phyloP scores from a whole-genome alignment of 2,797 vertebrate species.

The Phrynocephalus forsythii region DNA sequence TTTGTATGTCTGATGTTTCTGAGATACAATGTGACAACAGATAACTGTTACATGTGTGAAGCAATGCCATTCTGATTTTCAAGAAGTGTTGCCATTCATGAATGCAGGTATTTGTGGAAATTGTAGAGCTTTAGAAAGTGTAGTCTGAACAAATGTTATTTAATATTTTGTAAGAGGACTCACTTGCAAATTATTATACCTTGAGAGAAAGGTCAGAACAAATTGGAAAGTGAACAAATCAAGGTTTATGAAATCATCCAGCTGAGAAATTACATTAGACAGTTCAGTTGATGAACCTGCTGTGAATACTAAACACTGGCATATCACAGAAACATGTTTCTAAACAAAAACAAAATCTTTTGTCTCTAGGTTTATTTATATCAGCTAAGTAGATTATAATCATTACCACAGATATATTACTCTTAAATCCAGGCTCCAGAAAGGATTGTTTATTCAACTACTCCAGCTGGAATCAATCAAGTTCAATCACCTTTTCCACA shows the following conservation, averaged over 20 bases:
- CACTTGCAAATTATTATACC: slow-evolving; percentile 56
- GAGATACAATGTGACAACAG: background rate
- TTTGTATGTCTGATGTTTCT: background rate
- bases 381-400: slow-evolving; percentile 52
- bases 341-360: background rate
- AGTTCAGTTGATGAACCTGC: slow-evolving; percentile 22
- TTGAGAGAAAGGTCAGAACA: slow-evolving; percentile 55
- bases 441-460: slow-evolving; percentile 61
- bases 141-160: slow-evolving; percentile 19
- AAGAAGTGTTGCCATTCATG: background rate
- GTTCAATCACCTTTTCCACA: slow-evolving; percentile 53
- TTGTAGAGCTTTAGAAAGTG: background rate
- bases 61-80: background rate
- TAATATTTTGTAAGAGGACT: slow-evolving; percentile 56
- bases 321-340: slow-evolving; percentile 14
- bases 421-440: slow-evolving; percentile 49
- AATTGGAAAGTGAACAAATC: slow-evolving; percentile 39
- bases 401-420: slow-evolving; percentile 20
- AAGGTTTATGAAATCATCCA: slow-evolving; percentile 44
- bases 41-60: background rate
- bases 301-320: slow-evolving; percentile 40
- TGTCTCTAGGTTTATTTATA: slow-evolving; percentile 12
- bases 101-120: background rate
- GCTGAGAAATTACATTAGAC: slow-evolving; percentile 27
- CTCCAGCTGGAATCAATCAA: slow-evolving; percentile 56